Percentiles rank a stretch among this genome's conserved stretches.
phyloP scores from a whole-genome alignment of 2,888 invertebrate genomes.

The Phlogophora meticulosa region DNA sequence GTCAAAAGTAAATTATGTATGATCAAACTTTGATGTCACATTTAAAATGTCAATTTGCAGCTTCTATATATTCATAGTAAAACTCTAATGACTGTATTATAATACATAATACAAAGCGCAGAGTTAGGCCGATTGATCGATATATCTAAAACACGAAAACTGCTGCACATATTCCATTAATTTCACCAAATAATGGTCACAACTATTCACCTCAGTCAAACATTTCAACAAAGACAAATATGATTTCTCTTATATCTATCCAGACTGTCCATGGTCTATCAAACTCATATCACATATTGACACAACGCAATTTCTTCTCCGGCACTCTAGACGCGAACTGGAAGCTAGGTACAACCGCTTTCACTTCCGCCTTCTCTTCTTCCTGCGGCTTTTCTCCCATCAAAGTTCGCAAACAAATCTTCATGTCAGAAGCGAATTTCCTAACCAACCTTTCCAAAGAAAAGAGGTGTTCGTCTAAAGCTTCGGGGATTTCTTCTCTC shows the following conservation, averaged over 20 bases:
- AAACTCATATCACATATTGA: conserved; percentile 92
- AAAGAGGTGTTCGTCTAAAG: conserved; percentile 95
- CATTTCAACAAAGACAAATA: conserved; percentile 36
- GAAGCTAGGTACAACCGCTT: conserved; percentile 88
- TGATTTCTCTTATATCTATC: conserved; percentile 43
- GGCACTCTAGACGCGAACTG: conserved; percentile 94
- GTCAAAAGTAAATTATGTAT: conserved; percentile 18
- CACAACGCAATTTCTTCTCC: conserved; percentile 94
- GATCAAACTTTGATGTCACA: conserved; percentile 3
- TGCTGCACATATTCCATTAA: conserved; percentile 16
- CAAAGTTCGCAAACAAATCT: conserved; percentile 90
- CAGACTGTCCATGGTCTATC: conserved; percentile 38
- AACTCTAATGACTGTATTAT: conserved; percentile 31
- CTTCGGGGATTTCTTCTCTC: conserved; percentile 94
- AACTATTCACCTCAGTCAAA: conserved; percentile 57
- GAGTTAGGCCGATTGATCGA: conserved; percentile 26
- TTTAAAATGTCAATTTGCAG: conserved; percentile 20
- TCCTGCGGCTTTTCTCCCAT: conserved; percentile 85
- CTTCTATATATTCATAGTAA: conserved; percentile 24
- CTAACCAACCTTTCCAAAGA: conserved; percentile 93
- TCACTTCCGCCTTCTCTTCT: conserved; percentile 82
- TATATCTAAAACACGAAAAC: conserved; percentile 20
- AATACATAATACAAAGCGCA: conserved; percentile 37
- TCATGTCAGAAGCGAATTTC: conserved; percentile 87
- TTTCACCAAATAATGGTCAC: conserved; percentile 44